These are phyloP conservation scores for Puma concolor DNA, from an alignment of 2,113 vertebrate genomes.

Conservation along the genomic window DNA sequence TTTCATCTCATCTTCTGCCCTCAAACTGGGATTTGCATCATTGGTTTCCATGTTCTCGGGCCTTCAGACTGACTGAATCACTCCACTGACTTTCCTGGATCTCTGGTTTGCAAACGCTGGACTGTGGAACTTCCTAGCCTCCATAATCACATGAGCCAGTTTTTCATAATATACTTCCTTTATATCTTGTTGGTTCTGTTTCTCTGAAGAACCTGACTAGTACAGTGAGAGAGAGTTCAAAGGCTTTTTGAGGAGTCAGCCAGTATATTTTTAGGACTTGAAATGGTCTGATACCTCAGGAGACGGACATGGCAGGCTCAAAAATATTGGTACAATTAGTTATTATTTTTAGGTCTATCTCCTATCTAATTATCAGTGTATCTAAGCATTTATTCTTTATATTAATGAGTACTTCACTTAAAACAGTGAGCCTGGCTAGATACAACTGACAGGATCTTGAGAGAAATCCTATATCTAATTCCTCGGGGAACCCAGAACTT, in stretches of 20 bases:
- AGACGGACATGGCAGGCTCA: background rate
- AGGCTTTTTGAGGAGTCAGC: background rate
- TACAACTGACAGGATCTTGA: background rate
- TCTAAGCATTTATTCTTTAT: background rate
- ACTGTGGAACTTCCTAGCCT: background rate
- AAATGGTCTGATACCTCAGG: background rate
- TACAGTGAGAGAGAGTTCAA: too few relatives aligned
- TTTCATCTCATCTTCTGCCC: background rate
- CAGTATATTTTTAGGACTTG: background rate
- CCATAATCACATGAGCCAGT: background rate
- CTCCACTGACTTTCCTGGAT: too few relatives aligned
- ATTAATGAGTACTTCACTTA: background rate
- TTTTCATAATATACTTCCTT: background rate
- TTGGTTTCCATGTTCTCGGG: background rate
- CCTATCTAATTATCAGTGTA: background rate
- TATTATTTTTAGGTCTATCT: background rate
- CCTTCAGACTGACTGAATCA: background rate
- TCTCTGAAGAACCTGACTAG: background rate
- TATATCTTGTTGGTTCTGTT: background rate
- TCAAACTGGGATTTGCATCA: too few relatives aligned
- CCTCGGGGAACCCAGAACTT: background rate
- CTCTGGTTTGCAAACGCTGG: background rate
- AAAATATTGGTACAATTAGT: background rate
- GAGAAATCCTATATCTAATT: background rate
- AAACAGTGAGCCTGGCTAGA: background rate